Evolutionary conservation across 2,797 vertebrate species (phyloP), one percentile per base, ranked within the genome.

Genomic region (Melanogrammus aeglefinus): DNA sequence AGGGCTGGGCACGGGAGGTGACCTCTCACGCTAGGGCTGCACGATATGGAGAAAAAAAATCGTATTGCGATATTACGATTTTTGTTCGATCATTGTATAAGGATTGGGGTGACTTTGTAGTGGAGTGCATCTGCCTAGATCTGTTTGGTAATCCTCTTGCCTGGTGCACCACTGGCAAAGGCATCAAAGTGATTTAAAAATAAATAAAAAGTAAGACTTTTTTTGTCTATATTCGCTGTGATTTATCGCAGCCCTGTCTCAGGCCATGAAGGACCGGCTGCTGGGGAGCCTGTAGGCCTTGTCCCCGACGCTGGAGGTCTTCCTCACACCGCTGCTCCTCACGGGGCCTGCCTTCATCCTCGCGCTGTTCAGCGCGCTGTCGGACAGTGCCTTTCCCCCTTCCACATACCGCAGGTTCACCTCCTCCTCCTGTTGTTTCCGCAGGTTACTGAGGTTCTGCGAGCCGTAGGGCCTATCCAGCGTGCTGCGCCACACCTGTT

Each of bases 221-320:
- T 6, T 36, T 6, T 36, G 35, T 36, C 4, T 36, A 36, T 36
- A 31, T 31, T 31, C 35, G 35, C 35, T 7, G 5, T 2, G 35
- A 36, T 36, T 41, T 10, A 41, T 41, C 9, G 39, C 39, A 13
- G 39, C 13, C 9, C 9, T 13, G 9, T 41, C 5, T 93, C 83
- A 93, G 27, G 92, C 88, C 51, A 33, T 35, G 0, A 87, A 72
- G 0, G 31, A 76, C 76, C 74, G 88, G 76, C 21, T 78, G 81
- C 41, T 82, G 3, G 47, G 72, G 10, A 41, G 39, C 83, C 31
- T 86, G n/a, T 63, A 5, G 6, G 4, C 66, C 44, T 35, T 88
- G 12, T 18, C 18, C 51, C 82, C 1, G 3, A 57, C 1, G 77
- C 82, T 77, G 72, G 75, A 78, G 82, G 18, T 41, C 70, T 75